Conservation (phyloP, 1,140 invertebrate genomes). For the Maconellicoccus hirsutus region DNA sequence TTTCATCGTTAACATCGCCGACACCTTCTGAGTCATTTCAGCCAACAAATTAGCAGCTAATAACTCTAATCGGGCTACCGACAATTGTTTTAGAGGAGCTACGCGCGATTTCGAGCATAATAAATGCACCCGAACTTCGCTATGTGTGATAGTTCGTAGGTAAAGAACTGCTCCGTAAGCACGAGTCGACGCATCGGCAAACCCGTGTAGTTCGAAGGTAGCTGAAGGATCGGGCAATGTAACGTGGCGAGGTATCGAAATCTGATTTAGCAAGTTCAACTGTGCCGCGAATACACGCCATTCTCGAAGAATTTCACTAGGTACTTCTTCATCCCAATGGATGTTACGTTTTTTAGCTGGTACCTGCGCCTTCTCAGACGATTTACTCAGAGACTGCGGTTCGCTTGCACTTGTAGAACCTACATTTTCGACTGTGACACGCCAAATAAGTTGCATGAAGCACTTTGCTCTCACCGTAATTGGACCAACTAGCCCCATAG, state of each 20-base stretch:
- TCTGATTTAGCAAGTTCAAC: background rate
- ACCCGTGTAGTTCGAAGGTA: conserved; percentile 1
- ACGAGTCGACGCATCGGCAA: conserved; percentile 3
- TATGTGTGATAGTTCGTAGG: background rate
- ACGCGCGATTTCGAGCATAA: conserved; percentile 27
- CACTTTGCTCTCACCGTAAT: conserved; percentile 25
- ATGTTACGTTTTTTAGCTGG: no score
- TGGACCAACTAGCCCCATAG: conserved; percentile 24
- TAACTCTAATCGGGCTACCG: conserved; percentile 33
- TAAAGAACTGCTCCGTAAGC: conserved; percentile 18
- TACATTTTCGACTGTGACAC: background rate
- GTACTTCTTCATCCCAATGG: conserved; percentile 24
- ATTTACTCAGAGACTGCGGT: no score
- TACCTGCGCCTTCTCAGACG: no score
- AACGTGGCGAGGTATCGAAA: background rate
- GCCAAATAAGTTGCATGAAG: conserved; percentile 27
- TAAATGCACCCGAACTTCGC: background rate
- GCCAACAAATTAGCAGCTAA: conserved; percentile 32
- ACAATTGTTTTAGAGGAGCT: conserved; percentile 31
- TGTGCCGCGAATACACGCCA: background rate
- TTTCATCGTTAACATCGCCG: background rate
- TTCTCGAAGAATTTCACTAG: background rate
- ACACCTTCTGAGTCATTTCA: conserved; percentile 15
- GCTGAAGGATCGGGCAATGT: background rate
- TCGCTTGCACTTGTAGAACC: no score